Evolutionary conservation across 2,113 vertebrate species (phyloP), one percentile per base, ranked within the genome.

Genomic region (Seriola aureovittata): DNA sequence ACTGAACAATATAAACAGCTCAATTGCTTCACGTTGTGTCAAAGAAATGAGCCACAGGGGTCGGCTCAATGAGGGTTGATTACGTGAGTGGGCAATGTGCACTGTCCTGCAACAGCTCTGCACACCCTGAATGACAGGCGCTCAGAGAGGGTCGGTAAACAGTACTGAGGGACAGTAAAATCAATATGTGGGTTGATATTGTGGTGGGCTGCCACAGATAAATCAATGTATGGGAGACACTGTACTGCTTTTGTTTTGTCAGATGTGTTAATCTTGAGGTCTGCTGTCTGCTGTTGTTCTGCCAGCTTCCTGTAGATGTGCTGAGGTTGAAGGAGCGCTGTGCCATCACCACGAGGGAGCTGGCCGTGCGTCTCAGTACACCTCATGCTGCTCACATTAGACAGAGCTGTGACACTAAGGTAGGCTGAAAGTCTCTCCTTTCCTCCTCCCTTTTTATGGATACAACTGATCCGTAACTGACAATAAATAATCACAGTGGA

Each of bases 371-470:
- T 48, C 55, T 85, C 52, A 59, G 59, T 9, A 7, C 70, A 11
- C 73, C 73, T 19, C 68, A 64, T 57, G 69, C 74, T 32, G 29
- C 68, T 44, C n/a, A 80, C 34, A 75, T 81, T 72, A 75, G 17
- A 55, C 85, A 82, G 70, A 85, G 55, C 55, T 88, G 80, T 55
- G 85, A 88, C 73, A 59, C 58, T 1, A 88, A 87, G 85, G 85
- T 85, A 77, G 12, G 21, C 21, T n/a, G 50, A 21, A 34, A n/a
- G 21, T 3, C 29, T 69, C 14, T 42, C 9, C 17, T 2, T 6
- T 32, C 23, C 6, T 36, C 25, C 9, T 57, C 14, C 17, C 17
- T 44, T 64, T 17, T 19, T 12, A 72, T 25, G 9, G 50, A 32
- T 23, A 64, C 23, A 23, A 17, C 1, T 29, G 29, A 29, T 29